Evolutionary conservation across 2,888 invertebrate genomes (phyloP), one percentile per base, ranked within the genome.

Genomic region (Lasius fuliginosus): DNA sequence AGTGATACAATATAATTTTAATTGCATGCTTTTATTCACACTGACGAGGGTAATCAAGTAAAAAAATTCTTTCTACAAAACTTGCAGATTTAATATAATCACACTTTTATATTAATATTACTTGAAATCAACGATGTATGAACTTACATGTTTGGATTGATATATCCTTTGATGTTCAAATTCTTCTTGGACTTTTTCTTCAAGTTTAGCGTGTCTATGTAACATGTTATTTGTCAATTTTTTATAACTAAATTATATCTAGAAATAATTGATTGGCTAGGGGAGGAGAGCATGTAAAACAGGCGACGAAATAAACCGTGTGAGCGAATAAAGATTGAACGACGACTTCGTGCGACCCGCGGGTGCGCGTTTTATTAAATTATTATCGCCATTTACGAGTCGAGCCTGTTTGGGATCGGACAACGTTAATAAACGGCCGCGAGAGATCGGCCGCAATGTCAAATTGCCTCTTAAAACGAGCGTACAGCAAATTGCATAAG

Each of bases 401-500:
- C 65, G 36, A 27, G 12, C 46, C 15, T 9, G 49, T 76, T 64
- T 46, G 53, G 27, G 12, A 18, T n/a, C 27, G 56, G 27, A 9
- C 18, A 53, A 82, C 33, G 65, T 68, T n/a, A 68, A 79, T 56
- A 77, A 79, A 69, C 60, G 58, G 36, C 36, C 65, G 40, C 77
- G 56, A 56, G 81, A 69, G 81, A 69, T 83, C 86, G 87, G 62
- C n/a, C 49, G 49, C 69, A 69, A 46, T 60, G 79, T 85, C 79
- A 74, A 75, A 86, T 83, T 73, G 86, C 68, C 79, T 82, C 81
- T 89, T 87, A 81, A 87, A 86, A 62, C 46, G 86, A 79, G 64
- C 83, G 42, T 89, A 86, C 89, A 89, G 81, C 83, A 85, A 89
- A 89, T 89, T 89, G 85, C 85, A 87, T 87, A 86, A 89, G 85